phyloP scores from a whole-genome alignment of 2,797 vertebrate species.

The Jordanella pulchra region DNA sequence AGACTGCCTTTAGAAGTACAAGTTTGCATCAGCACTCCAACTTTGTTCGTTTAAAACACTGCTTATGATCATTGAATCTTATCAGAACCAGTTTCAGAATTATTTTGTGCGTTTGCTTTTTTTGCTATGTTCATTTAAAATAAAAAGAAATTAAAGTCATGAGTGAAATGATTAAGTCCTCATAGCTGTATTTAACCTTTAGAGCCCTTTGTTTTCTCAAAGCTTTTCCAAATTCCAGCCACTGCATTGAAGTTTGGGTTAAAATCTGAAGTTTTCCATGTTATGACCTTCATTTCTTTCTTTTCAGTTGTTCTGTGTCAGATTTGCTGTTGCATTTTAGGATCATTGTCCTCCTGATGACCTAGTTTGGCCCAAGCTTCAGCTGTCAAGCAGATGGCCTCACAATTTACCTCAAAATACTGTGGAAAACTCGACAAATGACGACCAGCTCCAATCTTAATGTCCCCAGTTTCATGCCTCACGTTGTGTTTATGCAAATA shows the following conservation, averaged over 20 bases:
- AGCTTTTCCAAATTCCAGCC: neutral
- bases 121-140: too few species aligned
- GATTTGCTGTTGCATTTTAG: too few species aligned
- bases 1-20: slow-evolving; percentile 35
- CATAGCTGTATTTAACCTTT: too few species aligned
- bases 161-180: too few species aligned
- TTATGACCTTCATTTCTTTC: too few species aligned
- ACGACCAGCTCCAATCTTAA: too few species aligned
- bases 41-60: slow-evolving; percentile 10
- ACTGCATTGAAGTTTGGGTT: neutral
- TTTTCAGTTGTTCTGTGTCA: too few species aligned
- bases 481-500: neutral
- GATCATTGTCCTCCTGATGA: neutral
- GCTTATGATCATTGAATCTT: slow-evolving; percentile 25
- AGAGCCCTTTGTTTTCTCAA: neutral
- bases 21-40: slow-evolving; percentile 37
- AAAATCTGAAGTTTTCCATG: neutral
- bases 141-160: neutral
- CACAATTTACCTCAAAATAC: neutral
- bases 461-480: too few species aligned
- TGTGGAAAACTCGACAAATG: neutral
- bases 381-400: neutral
- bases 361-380: neutral
- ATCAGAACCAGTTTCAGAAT: neutral
- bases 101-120: too few species aligned